Evolutionary conservation across 2,797 vertebrate species (phyloP), one percentile per base, ranked within the genome.

Genomic region (Aphelocoma californica): DNA sequence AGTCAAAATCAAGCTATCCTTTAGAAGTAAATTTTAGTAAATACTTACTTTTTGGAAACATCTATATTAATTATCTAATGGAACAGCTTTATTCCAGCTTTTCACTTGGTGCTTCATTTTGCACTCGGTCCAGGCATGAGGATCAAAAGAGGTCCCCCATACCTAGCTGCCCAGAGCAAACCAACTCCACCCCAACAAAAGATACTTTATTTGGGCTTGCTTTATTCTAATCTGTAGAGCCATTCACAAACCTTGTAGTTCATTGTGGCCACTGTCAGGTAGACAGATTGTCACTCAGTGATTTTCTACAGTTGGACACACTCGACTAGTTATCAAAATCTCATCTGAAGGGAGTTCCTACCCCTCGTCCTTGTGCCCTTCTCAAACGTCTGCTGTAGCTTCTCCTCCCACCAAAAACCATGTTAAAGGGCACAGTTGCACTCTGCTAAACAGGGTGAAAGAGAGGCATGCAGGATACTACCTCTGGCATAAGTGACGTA

Each of bases 341-440:
- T 94, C 97, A 97, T 98, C 94, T 94, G 93, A 97, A 97, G 96
- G 86, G 97, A 97, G 97, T 92, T 95, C 92, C 96, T 97, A 97
- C 74, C 93, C 96, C 89, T 97, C 81, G 77, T 97, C 95, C 97
- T 97, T 97, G 96, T 97, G 96, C 69, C 98, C 98, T 98, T 99
- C 99, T 99, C 98, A 98, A 98, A 98, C 91, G 93, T 97, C 95
- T 96, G 96, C 94, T 40, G 56, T 73, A 92, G 98, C 97, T 98
- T 98, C 98, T 98, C 98, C 97, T 98, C 98, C 98, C 98, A 98
- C 97, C 92, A 95, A 97, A 98, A 97, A n/a, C 87, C 96, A 96
- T 97, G 96, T 97, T 97, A 97, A 98, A 98, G 97, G 96, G 96
- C 93, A 97, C 64, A 97, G 97, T 97, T 98, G 98, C 97, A 98